Conservation (phyloP, 2,797 vertebrate genomes). For the Sebastes hubbsi region DNA sequence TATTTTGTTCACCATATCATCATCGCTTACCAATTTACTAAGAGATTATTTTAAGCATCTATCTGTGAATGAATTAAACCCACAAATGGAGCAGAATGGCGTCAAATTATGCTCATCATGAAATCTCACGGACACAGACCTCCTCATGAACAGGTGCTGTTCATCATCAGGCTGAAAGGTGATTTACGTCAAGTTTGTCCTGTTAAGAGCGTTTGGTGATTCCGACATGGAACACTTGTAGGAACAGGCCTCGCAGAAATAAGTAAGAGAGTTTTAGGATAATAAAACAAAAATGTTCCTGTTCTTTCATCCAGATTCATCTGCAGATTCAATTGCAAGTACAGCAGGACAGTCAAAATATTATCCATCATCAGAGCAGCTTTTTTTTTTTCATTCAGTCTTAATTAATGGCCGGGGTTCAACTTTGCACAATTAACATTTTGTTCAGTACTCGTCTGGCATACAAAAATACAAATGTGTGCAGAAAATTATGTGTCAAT, state of each 20-base stretch:
- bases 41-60: background rate
- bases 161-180: background rate
- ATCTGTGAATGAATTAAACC: background rate
- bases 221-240: background rate
- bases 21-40: too few relatives aligned
- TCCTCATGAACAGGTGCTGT: too few relatives aligned
- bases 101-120: background rate
- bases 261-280: background rate
- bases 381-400: background rate
- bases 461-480: background rate
- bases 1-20: too few relatives aligned
- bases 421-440: background rate
- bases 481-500: background rate
- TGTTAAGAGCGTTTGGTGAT: background rate
- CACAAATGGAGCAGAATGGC: background rate
- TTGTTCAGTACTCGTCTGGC: background rate
- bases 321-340: background rate
- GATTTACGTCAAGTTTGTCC: background rate
- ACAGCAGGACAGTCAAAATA: background rate
- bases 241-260: background rate
- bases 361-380: background rate
- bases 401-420: background rate
- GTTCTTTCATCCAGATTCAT: background rate
- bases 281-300: background rate
- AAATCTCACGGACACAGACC: background rate